Base-by-base conservation (phyloP, 2,888 invertebrate genomes). In the Eumacrocentrus americanus region DNA sequence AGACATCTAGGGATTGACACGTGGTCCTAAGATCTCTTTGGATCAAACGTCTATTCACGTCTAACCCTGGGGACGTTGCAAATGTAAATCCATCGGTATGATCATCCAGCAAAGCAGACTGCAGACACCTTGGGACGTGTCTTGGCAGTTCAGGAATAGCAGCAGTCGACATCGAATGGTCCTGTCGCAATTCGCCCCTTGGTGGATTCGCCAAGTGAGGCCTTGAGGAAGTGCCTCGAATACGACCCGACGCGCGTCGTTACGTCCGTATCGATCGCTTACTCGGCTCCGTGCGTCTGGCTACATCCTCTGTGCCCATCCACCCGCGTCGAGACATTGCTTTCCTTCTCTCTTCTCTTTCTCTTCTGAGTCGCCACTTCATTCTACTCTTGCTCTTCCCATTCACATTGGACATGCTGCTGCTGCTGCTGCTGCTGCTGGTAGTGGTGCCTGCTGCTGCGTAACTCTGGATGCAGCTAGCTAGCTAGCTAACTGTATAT, bases 181-280 rank as follows among this genome's bases (percentile, higher is more conserved):
- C 25, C 46, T 12, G 14, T 46, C 16, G 18, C 42, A 9, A 18
- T 20, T 20, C 18, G 20, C 20, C 18, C 20, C 16, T 1, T 20
- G 18, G 42, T 16, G 18, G 14, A 20, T 11, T 42, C 20, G 11
- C 3, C 42, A 12, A 46, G 22, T n/a, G 22, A 38, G 51, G 51
- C 38, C 58, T 52, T 46, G 55, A 46, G 46, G 46, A 40, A 44
- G 51, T 20, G 35, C 37, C 35, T 5, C 35, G 38, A 38, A 22
- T 37, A 18, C 22, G 23, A 23, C 51, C 34, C 57, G 53, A 61
- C 57, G 59, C 61, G 61, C 56, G 57, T 57, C 57, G 57, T 61
- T 60, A 59, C 59, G 59, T 53, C 14, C 38, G 53, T 59, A 59
- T 59, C 59, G 59, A 59, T 59, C 59, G 44, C 47, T 59, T 42